Evolutionary conservation across 2,797 vertebrate species (phyloP), one percentile per base, ranked within the genome.

Genomic region (Bryconaethiops microstoma): DNA sequence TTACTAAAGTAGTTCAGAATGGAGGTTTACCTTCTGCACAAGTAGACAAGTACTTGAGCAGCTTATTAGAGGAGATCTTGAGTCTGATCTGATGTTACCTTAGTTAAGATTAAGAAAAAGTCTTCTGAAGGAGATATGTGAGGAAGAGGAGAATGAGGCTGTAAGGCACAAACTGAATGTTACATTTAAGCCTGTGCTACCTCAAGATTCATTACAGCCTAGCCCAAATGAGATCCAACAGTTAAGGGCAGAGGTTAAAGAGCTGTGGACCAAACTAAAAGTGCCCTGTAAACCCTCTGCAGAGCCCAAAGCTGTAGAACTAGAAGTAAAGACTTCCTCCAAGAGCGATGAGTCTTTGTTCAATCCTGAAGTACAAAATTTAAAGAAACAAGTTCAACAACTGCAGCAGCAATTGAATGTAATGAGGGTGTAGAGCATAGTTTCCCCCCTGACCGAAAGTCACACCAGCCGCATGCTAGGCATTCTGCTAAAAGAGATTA

Each of bases 1-100:
- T 80, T 29, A 74, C 59, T 9, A 80, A 75, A 57, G 78, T 80
- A 9, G 71, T 80, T 10, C 78, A 64, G 23, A 80, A 25, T 17
- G 78, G 71, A 17, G 78, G 71, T 3, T 12, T 80, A 4, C 0
- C 10, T n/a, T 7, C 77, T 25, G n/a, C 9, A 10, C 14, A 64
- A 0, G 16, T 13, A n/a, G 69, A 64, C 16, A 13, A 0, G 7
- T 55, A 12, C 13, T 79, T 1, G 67, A 79, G 21, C 77, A 79
- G 12, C 77, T 79, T 9, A 12, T 79, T 9, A 16, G 80, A 62
- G 68, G 80, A 7, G 80, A 67, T 9, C n/a, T 74, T 16, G 60
- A 72, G 3, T 82, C 80, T 39, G 74, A 82, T 2, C 12, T 82
- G 4, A 77, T 82, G 76, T 25, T 82, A 0, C 35, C 74, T 9